Base-by-base conservation (phyloP, 2,888 invertebrate genomes). In the Daptonema setosum region DNA sequence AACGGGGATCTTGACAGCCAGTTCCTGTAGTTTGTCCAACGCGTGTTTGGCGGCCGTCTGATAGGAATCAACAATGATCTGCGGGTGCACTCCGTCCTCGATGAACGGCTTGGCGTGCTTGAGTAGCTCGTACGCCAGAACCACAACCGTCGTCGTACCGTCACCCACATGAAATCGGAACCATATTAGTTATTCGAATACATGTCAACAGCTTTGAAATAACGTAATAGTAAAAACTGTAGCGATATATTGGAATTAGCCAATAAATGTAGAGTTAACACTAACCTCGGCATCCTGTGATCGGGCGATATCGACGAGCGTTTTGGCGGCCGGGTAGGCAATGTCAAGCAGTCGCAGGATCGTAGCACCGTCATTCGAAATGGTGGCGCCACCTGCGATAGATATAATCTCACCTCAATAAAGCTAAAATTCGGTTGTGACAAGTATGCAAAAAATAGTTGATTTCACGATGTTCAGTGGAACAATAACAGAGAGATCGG, bases 321-420 rank as follows among this genome's bases (percentile, higher is more conserved):
- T 91, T 73, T 86, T 90, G 0, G 93, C 97, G 26, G 97, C 97
- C 0, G 97, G 97, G 74, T 97, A 97, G 26, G 97, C 82, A 66
- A 99, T 84, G 68, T 99, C 93, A 65, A 99, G 71, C n/a, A 91
- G 78, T 75, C 93, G 95, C 80, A 99, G 81, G 61, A 99, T 95
- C 0, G 97, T 99, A 5, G 97, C 97, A 20, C 97, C 97, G 75
- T 99, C 97, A 70, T 99, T 99, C 1, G 95, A 95, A 64, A 99
- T 95, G 1, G 91, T 91, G 0, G 91, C 84, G 70, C 85, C 87
- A 14, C 76, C 76, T 76, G 62, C 14, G 64, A n/a, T n/a, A n/a
- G n/a, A n/a, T n/a, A n/a, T 14, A 35, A n/a, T n/a, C n/a, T n/a
- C n/a, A n/a, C n/a, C n/a, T n/a, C n/a, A n/a, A n/a, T n/a, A n/a